These are phyloP conservation scores for Acrocephalus arundinaceus DNA, from an alignment of 2,113 vertebrate species.

Conservation along the genomic window DNA sequence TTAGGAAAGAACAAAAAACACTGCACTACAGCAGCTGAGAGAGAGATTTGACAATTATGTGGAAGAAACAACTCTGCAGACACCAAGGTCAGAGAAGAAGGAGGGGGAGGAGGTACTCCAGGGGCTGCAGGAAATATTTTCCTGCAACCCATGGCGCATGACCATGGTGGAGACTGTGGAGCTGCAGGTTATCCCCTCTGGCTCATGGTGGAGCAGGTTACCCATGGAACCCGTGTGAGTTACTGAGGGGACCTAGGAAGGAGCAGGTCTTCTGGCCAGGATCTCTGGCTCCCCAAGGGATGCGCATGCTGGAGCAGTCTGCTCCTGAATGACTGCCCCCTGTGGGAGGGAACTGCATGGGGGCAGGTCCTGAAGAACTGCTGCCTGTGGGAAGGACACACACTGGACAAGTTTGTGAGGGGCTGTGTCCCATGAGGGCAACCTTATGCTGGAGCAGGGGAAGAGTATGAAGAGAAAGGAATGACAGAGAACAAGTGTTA, in stretches of 20 bases:
- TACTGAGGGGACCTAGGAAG: accelerated
- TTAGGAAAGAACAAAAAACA: not conserved
- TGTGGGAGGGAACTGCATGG: accelerated
- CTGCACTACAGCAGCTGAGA: not conserved
- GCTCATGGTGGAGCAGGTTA: not conserved
- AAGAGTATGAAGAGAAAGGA: not conserved
- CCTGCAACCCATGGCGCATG: accelerated
- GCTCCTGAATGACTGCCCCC: not conserved
- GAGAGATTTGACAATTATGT: not conserved
- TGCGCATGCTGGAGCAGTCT: not conserved
- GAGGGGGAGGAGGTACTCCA: not conserved
- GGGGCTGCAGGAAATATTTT: not conserved
- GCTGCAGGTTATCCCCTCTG: not conserved
- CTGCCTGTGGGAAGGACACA: not conserved
- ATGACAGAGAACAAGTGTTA: not conserved
- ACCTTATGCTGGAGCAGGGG: not conserved
- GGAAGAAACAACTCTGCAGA: not conserved
- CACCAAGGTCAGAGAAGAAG: not conserved
- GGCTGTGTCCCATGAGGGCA: not conserved
- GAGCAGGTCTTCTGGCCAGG: not conserved
- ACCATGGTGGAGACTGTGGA: not conserved
- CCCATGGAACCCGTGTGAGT: not conserved
- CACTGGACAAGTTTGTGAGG: not conserved
- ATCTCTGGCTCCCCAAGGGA: not conserved
- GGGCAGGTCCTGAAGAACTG: not conserved